Percentiles rank a stretch among this genome's conserved stretches.
Conservation (phyloP, 2,113 vertebrate species). For the Mesembrinibis cayennensis region DNA sequence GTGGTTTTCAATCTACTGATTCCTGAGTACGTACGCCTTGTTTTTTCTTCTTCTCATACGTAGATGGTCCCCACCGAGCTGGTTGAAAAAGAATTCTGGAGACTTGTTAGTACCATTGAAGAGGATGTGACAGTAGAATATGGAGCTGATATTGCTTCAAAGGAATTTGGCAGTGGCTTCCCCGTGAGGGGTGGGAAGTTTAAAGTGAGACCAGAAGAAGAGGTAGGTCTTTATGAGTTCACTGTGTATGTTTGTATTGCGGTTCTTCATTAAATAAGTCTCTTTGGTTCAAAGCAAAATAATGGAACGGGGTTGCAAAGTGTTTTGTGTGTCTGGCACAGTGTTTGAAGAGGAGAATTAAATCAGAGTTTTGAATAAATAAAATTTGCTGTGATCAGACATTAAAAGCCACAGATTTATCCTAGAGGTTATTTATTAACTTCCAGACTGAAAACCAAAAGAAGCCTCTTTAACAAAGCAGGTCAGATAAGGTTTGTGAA, state of each 20-base stretch:
- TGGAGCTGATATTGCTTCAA: constrained; percentile 96
- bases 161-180: constrained; percentile 98
- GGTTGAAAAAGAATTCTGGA: constrained; percentile 98
- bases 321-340: background rate
- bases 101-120: constrained; percentile 94
- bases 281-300: background rate
- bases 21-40: background rate
- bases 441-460: background rate
- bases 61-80: constrained; percentile 99
- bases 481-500: background rate
- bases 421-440: background rate
- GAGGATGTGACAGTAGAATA: constrained; percentile 98
- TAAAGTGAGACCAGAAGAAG: constrained; percentile 88
- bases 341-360: background rate
- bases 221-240: constrained; percentile 73
- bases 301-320: background rate
- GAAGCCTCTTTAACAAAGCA: background rate
- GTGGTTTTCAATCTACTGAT: background rate
- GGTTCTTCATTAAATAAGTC: background rate
- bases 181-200: constrained; percentile 90
- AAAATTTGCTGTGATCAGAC: background rate
- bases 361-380: background rate
- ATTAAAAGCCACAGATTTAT: background rate
- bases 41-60: background rate
- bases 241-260: background rate